Evolutionary conservation across 23 tunicate genomes (phyloP).

Genomic region (Halocynthia roretzi): DNA sequence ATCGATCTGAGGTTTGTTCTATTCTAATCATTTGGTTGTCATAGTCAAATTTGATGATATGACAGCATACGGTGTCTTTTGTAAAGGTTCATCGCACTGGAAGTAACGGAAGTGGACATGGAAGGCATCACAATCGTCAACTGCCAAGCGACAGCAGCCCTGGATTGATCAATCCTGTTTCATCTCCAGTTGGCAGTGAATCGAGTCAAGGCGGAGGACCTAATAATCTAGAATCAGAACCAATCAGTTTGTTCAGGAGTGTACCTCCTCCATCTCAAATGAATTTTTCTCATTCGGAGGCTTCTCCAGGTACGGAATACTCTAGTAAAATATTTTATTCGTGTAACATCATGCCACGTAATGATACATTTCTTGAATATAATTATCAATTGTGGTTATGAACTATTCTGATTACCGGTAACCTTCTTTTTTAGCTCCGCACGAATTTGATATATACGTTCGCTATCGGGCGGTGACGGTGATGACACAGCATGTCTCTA

Average conservation of each 20-base stretch:
- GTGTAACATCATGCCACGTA: neutral
- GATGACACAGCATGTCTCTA: slow-evolving; percentile 44
- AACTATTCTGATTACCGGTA: neutral
- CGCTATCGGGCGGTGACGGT: slow-evolving; percentile 60
- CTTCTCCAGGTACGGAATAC: slow-evolving; percentile 8
- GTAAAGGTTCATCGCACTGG: slow-evolving; percentile 21
- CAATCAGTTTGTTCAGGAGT: slow-evolving; percentile 9
- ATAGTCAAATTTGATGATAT: neutral
- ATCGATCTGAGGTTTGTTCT: slow-evolving; percentile 6
- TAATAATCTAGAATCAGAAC: neutral
- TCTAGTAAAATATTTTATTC: neutral
- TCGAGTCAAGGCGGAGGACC: slow-evolving; percentile 11
- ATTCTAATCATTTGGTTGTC: neutral
- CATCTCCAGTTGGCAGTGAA: slow-evolving; percentile 31
- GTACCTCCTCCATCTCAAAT: slow-evolving; percentile 20
- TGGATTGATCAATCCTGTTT: slow-evolving; percentile 18
- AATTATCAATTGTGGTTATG: neutral
- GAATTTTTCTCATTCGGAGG: slow-evolving; percentile 10
- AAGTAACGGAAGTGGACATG: slow-evolving; percentile 5
- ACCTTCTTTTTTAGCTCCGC: slow-evolving; percentile 5
- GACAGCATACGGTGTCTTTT: neutral
- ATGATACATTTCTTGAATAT: neutral
- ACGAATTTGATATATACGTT: slow-evolving; percentile 76
- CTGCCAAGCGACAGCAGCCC: slow-evolving; percentile 22
- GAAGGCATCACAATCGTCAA: slow-evolving; percentile 15